phyloP scores from a whole-genome alignment of 37 sponge, comb jelly and placozoan genomes.

The Bolinopsis microptera region DNA sequence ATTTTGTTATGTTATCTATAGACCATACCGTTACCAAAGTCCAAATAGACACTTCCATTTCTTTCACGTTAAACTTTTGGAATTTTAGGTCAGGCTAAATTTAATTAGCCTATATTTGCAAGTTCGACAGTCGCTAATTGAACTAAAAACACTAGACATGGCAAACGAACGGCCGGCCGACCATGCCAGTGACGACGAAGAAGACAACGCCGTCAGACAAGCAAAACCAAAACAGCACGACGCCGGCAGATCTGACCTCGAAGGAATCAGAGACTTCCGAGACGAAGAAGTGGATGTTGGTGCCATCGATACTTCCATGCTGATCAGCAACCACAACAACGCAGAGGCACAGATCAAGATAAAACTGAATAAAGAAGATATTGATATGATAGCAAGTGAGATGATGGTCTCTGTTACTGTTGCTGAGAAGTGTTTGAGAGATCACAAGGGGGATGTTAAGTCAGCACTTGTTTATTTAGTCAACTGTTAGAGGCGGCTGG shows the following conservation, averaged over 20 bases:
- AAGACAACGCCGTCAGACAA: constrained; percentile 24
- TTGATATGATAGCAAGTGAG: constrained; percentile 45
- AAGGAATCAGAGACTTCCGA: constrained; percentile 48
- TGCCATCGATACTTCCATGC: constrained; percentile 41
- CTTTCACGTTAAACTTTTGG: too few species aligned
- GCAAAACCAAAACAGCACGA: constrained; percentile 61
- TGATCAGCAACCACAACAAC: background rate
- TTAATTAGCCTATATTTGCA: too few species aligned
- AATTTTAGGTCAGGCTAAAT: too few species aligned
- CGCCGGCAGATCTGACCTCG: constrained; percentile 37
- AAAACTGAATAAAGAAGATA: constrained; percentile 63
- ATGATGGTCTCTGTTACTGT: constrained; percentile 36
- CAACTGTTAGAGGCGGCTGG: constrained; percentile 37
- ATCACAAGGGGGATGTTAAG: constrained; percentile 54
- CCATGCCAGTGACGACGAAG: constrained; percentile 52
- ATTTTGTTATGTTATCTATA: too few species aligned
- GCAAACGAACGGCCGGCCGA: background rate
- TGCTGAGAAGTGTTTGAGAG: constrained; percentile 57
- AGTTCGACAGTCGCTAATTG: too few species aligned
- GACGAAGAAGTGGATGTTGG: constrained; percentile 53
- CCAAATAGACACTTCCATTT: too few species aligned
- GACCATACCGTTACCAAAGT: too few species aligned
- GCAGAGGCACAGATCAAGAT: constrained; percentile 31
- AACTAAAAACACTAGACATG: too few species aligned
- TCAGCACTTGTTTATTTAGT: constrained; percentile 40